phyloP scores from a whole-genome alignment of 35 echinoderm and acorn worm genomes.

The Stichopus chloronotus region DNA sequence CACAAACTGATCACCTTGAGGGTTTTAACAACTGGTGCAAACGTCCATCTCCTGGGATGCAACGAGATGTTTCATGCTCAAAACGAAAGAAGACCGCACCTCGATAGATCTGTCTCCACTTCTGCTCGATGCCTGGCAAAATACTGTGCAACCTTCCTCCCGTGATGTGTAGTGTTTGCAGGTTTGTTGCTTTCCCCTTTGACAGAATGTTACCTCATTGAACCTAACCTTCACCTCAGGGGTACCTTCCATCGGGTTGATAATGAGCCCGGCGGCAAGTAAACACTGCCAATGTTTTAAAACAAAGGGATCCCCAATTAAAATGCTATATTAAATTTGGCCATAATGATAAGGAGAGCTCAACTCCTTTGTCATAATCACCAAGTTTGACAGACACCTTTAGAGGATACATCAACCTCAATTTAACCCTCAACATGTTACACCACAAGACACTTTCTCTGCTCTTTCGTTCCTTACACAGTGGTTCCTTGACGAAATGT shows the following conservation, averaged over 20 bases:
- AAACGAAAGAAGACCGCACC: no score
- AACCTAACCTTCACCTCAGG: slow-evolving; percentile 34
- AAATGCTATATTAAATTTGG: slow-evolving; percentile 47
- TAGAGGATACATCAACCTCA: background rate
- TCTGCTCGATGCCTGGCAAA: no score
- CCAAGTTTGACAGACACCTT: background rate
- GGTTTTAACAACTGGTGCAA: no score
- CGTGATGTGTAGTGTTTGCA: no score
- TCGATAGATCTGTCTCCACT: no score
- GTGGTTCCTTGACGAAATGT: background rate
- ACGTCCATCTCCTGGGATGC: no score
- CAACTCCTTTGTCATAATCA: slow-evolving; percentile 10
- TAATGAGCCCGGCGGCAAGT: slow-evolving; percentile 26
- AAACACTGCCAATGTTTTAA: slow-evolving; percentile 38
- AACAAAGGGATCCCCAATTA: slow-evolving; percentile 20
- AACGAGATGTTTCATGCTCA: no score
- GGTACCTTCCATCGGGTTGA: background rate
- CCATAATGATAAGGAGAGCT: slow-evolving; percentile 26
- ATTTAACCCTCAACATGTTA: slow-evolving; percentile 12
- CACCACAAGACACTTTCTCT: background rate
- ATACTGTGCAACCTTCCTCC: no score
- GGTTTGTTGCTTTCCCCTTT: background rate
- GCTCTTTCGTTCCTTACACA: background rate
- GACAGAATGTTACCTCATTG: background rate
- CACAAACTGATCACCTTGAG: no score